phyloP scores from a whole-genome alignment of 2,888 invertebrate species.

The Dioctria linearis region DNA sequence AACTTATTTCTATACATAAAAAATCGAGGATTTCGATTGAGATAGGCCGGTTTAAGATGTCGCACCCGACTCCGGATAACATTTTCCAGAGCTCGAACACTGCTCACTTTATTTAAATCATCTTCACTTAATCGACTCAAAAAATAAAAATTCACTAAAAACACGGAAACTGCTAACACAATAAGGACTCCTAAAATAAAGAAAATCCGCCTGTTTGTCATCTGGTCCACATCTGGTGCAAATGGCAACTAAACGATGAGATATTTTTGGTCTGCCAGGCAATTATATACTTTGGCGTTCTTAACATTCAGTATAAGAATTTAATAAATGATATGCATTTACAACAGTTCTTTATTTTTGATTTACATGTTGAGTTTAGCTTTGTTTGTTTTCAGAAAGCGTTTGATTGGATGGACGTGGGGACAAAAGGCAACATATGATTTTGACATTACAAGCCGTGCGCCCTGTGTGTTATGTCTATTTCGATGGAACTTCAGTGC shows the following conservation, averaged over 20 bases:
- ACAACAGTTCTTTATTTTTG: slow-evolving; percentile 42
- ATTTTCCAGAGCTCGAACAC: slow-evolving; percentile 68
- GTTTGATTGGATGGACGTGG: slow-evolving; percentile 6
- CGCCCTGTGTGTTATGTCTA: background rate
- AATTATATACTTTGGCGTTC: slow-evolving; percentile 27
- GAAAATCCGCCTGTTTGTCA: slow-evolving; percentile 61
- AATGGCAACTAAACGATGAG: slow-evolving; percentile 35
- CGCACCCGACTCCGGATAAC: slow-evolving; percentile 67
- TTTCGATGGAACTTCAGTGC: no score
- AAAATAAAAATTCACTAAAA: slow-evolving; percentile 68
- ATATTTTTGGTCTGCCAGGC: slow-evolving; percentile 43
- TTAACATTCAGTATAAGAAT: slow-evolving; percentile 47
- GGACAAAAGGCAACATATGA: slow-evolving; percentile 15
- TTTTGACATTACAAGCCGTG: slow-evolving; percentile 35
- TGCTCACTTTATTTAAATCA: slow-evolving; percentile 68
- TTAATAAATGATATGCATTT: slow-evolving; percentile 45
- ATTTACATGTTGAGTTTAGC: slow-evolving; percentile 24
- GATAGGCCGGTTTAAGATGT: slow-evolving; percentile 68
- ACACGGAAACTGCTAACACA: slow-evolving; percentile 59
- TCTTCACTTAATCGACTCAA: slow-evolving; percentile 70
- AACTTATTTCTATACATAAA: slow-evolving; percentile 70
- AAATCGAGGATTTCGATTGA: slow-evolving; percentile 70
- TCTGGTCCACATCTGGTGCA: slow-evolving; percentile 54
- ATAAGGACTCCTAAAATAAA: slow-evolving; percentile 58
- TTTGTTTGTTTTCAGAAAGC: slow-evolving; percentile 36